These are phyloP conservation scores for Labeo rohita DNA, from an alignment of 2,113 vertebrate genomes.

Conservation along the genomic window DNA sequence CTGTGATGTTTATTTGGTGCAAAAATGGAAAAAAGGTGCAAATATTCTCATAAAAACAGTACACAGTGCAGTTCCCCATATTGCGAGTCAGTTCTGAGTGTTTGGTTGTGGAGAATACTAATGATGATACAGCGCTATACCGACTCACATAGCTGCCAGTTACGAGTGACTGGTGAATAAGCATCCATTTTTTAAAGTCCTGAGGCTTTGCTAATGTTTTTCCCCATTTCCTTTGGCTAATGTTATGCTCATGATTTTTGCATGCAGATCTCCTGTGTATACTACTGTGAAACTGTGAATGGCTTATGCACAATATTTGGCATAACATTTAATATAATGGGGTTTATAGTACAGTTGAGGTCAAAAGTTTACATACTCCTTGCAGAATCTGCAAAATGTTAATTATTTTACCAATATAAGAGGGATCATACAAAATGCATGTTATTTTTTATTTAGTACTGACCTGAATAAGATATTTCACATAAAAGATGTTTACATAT, in stretches of 20 bases:
- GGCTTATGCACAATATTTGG: neutral
- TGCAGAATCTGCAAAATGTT: too few relatives aligned
- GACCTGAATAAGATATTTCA: too few relatives aligned
- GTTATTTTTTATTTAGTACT: too few relatives aligned
- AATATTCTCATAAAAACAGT: neutral
- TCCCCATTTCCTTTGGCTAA: neutral
- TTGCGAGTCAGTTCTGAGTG: neutral
- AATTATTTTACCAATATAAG: too few relatives aligned
- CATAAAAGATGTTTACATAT: too few relatives aligned
- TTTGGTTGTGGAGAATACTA: neutral
- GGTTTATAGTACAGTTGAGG: too few relatives aligned
- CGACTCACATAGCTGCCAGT: neutral
- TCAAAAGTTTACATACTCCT: too few relatives aligned
- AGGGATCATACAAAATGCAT: too few relatives aligned
- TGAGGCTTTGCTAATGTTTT: neutral
- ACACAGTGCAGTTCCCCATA: neutral
- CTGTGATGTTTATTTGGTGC: neutral
- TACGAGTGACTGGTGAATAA: neutral
- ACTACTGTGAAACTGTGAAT: neutral
- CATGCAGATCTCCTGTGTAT: neutral
- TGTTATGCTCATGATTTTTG: neutral
- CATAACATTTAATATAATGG: too few relatives aligned
- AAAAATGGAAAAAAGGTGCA: neutral
- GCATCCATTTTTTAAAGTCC: neutral
- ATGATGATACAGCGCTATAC: neutral